phyloP scores from a whole-genome alignment of 2,113 vertebrate species.

The Herpailurus yagouaroundi region DNA sequence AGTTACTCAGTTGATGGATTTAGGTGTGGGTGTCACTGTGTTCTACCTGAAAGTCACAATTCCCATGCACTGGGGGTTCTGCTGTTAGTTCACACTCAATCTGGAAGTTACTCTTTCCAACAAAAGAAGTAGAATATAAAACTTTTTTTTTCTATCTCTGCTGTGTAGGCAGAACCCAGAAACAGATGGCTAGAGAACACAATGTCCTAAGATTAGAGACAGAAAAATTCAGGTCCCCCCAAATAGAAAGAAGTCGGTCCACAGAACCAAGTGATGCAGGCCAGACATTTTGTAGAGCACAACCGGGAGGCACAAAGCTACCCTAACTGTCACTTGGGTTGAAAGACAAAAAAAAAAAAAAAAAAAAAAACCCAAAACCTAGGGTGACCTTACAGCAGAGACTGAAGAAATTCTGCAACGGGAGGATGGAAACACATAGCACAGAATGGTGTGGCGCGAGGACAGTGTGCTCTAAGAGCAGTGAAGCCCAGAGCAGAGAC shows the following conservation, averaged over 20 bases:
- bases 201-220: slow-evolving; percentile 73
- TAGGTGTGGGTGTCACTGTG: not conserved
- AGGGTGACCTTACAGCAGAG: slow-evolving; percentile 5
- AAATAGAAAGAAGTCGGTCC: slow-evolving; percentile 61
- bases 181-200: slow-evolving; percentile 67
- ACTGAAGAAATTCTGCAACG: not conserved
- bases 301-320: not conserved
- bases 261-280: not conserved
- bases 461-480: not conserved
- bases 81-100: not conserved
- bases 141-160: not conserved
- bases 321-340: slow-evolving; percentile 1
- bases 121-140: slow-evolving; percentile 49
- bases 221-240: slow-evolving; percentile 62
- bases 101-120: slow-evolving; percentile 34
- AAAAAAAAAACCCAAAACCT: not conserved
- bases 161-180: slow-evolving; percentile 64
- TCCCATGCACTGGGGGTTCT: not conserved
- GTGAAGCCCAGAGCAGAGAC: not conserved
- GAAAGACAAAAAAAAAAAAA: too few species aligned
- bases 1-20: not conserved
- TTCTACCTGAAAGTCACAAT: not conserved
- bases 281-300: slow-evolving; percentile 23
- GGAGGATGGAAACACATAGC: not conserved
- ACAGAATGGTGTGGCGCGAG: not conserved